phyloP scores from a whole-genome alignment of 2,113 vertebrate species.

The Mus spicilegus region DNA sequence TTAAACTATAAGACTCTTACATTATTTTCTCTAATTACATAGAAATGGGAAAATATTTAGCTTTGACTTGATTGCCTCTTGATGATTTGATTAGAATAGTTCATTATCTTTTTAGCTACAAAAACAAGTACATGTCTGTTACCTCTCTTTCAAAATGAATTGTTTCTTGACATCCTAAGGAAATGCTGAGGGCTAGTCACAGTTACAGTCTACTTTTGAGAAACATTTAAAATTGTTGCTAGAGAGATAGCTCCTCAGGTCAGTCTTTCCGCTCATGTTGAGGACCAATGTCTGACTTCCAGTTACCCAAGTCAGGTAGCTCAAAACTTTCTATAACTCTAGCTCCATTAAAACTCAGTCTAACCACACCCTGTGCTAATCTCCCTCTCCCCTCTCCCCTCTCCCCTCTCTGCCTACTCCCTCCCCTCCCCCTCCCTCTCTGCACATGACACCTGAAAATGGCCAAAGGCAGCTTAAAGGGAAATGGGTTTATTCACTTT shows the following conservation, averaged over 20 bases:
- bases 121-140: background rate
- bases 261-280: background rate
- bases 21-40: background rate
- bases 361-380: too few relatives aligned
- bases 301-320: background rate
- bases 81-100: background rate
- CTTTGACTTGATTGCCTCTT: conserved; percentile 19
- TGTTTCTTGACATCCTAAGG: background rate
- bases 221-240: background rate
- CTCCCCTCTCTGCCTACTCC: too few relatives aligned
- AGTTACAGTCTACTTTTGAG: background rate
- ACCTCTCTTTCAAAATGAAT: background rate
- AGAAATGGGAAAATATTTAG: background rate
- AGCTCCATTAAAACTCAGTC: background rate
- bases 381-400: too few relatives aligned
- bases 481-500: background rate
- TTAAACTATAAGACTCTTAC: background rate
- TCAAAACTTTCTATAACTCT: background rate
- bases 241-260: too few relatives aligned
- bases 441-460: too few relatives aligned
- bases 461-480: background rate
- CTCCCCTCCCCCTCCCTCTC: too few relatives aligned
- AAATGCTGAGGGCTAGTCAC: background rate
- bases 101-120: background rate
- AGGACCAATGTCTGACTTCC: too few relatives aligned